phyloP scores from a whole-genome alignment of 2,113 vertebrate genomes.

The Cyanoliseus patagonus region DNA sequence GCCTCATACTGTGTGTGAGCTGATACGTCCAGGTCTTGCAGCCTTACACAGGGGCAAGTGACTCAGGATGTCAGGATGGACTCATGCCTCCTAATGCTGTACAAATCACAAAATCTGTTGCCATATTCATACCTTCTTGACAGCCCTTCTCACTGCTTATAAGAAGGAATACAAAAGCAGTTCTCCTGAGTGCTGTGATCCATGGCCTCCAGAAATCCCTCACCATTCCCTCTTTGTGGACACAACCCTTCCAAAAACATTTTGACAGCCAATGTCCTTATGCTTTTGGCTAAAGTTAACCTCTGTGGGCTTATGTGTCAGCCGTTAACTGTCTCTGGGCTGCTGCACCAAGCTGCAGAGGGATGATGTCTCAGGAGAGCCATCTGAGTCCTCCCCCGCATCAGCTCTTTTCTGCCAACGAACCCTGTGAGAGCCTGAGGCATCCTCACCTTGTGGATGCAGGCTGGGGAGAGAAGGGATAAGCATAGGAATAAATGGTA shows the following conservation, averaged over 20 bases:
- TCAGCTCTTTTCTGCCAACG: background rate
- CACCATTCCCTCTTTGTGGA: background rate
- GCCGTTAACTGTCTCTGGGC: background rate
- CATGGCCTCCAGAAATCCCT: background rate
- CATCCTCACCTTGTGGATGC: background rate
- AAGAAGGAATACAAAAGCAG: background rate
- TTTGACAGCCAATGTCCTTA: background rate
- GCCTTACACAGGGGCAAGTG: background rate
- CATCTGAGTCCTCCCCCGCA: background rate
- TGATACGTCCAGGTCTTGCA: background rate
- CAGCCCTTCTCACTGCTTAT: background rate
- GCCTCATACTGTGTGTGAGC: background rate
- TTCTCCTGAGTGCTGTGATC: background rate
- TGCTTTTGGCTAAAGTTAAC: conserved; percentile 24
- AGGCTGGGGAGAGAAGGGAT: background rate
- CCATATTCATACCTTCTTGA: background rate
- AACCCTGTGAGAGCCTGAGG: background rate
- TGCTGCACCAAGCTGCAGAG: conserved; percentile 7
- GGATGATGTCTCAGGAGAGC: background rate
- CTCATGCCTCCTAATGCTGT: background rate
- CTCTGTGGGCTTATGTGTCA: conserved; percentile 1
- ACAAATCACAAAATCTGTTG: background rate
- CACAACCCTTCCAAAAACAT: background rate
- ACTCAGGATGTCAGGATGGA: background rate
- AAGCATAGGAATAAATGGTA: background rate